Conservation (phyloP, 2,113 vertebrate genomes). For the Odobenus rosmarus region DNA sequence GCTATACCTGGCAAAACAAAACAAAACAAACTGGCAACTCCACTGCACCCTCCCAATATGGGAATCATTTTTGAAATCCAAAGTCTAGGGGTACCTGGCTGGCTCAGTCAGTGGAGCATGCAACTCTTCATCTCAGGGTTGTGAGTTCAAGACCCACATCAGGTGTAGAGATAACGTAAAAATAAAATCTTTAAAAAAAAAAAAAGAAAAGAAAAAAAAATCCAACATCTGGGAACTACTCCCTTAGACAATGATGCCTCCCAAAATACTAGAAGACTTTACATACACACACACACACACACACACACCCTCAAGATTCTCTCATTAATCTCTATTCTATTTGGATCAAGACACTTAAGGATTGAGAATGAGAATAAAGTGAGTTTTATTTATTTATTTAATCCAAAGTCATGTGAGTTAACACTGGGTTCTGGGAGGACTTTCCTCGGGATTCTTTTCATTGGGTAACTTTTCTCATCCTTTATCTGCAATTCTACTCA, state of each 20-base stretch:
- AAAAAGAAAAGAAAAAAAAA: neutral
- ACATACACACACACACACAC: neutral
- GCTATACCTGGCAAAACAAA: neutral
- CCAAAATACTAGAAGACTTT: constrained; percentile 32
- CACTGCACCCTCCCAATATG: neutral
- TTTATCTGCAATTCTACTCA: constrained; percentile 25
- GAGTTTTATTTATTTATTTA: constrained; percentile 36
- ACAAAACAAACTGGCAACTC: neutral
- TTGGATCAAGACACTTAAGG: constrained; percentile 22
- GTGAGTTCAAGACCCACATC: neutral
- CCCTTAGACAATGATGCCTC: constrained; percentile 19
- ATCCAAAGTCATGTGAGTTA: constrained; percentile 9
- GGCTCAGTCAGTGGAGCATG: neutral
- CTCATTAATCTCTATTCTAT: constrained; percentile 31
- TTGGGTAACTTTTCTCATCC: constrained; percentile 34
- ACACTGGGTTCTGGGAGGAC: neutral
- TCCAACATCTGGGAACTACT: neutral
- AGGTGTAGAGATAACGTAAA: neutral
- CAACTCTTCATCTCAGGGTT: neutral
- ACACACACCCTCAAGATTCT: neutral
- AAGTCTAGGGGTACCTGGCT: neutral
- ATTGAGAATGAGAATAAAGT: constrained; percentile 42
- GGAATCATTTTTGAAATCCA: constrained; percentile 1
- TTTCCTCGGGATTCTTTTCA: neutral
- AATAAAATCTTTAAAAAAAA: neutral